Base-by-base conservation (phyloP, 1,140 invertebrate genomes). In the Ips typographus region DNA sequence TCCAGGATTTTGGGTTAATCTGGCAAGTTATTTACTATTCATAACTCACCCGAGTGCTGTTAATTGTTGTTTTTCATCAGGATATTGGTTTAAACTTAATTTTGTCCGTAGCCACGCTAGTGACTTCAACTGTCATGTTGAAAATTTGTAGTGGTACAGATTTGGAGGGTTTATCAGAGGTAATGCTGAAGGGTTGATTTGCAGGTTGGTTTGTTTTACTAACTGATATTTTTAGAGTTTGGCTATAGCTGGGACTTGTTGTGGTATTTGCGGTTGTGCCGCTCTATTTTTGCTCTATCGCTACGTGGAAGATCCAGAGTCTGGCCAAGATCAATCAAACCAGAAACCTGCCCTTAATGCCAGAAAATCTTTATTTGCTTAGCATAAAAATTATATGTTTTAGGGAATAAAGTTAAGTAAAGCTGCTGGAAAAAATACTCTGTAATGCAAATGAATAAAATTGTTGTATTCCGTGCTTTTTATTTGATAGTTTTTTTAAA, bases 201-300 rank as follows among this genome's bases (percentile, higher is more conserved):
- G n/a, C 40, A 39, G 51, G 56, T 52, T 42, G 36, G 36, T 58
- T 70, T n/a, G 43, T 63, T 22, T 22, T 22, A 22, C 22, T 22
- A 22, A 22, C 22, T 22, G 22, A 22, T 22, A 22, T 22, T 22
- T 22, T 22, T 22, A 22, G 22, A 22, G 22, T 37, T 62, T 65
- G 22, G 62, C 58, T 7, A 61, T 72, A 36, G 44, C 53, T 49
- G 72, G 72, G 4, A 63, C 57, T 22, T 38, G 59, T 43, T 61
- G 65, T 36, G 38, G 56, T 6, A 38, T 73, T 37, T 41, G 62
- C 2, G 71, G 72, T 38, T 73, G 72, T 61, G 72, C 42, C 37
- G 65, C 72, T 6, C 62, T 73, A 49, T 72, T 73, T 38, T 49
- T 73, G 36, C 61, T 73, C 64, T 73, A 71, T 41, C 72, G 72